Conservation (phyloP, 2,113 vertebrate genomes). For the Pituophis catenifer region DNA sequence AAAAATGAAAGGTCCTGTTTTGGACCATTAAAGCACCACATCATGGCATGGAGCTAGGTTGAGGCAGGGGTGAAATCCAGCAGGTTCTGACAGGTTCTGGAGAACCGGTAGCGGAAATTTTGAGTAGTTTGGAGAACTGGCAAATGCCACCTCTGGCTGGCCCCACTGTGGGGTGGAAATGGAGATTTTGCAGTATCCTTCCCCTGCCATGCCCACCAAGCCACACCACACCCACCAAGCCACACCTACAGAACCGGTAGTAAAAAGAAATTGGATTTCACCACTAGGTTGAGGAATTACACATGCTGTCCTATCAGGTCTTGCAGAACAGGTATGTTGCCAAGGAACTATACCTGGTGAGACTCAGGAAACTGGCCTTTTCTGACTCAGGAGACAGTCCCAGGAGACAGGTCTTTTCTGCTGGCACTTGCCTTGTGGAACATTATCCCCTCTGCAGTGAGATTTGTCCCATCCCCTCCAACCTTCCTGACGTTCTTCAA, state of each 20-base stretch:
- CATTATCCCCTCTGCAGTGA: not conserved
- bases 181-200: too few species aligned
- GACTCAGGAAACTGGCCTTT: not conserved
- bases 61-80: too few species aligned
- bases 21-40: not conserved
- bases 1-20: not conserved
- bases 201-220: too few species aligned
- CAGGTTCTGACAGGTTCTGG: too few species aligned
- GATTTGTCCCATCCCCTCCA: not conserved
- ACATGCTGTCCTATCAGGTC: not conserved
- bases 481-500: not conserved
- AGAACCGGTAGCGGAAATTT: too few species aligned
- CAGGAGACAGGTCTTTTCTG: not conserved
- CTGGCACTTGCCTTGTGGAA: not conserved
- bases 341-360: not conserved
- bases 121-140: too few species aligned
- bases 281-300: not conserved
- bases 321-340: not conserved
- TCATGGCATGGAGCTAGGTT: not conserved
- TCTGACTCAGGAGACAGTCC: not conserved
- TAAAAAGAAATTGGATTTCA: too few species aligned
- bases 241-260: too few species aligned
- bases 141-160: too few species aligned
- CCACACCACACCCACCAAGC: too few species aligned
- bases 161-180: too few species aligned